A percentile compares a stretch with the other conserved stretches of the same genome.
These are phyloP conservation scores for Entosphenus tridentatus DNA, from an alignment of 2,113 vertebrate species.

Conservation along the genomic window DNA sequence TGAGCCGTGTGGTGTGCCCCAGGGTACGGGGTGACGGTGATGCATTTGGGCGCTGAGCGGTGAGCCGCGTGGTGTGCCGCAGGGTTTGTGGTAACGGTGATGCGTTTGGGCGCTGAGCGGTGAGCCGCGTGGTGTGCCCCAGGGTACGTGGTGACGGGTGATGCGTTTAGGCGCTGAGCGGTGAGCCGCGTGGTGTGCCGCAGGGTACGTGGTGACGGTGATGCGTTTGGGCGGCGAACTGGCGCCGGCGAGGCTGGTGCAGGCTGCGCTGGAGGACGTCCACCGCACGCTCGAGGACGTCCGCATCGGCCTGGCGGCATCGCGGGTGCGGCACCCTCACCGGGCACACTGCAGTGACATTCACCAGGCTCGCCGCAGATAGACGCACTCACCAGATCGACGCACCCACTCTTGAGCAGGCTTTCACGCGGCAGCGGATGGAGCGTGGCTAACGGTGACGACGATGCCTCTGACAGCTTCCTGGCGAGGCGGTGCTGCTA, in stretches of 20 bases:
- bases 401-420: too few species aligned
- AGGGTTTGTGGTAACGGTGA: conserved; percentile 48
- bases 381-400: too few species aligned
- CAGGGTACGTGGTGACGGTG: conserved; percentile 46
- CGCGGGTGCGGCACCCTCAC: conserved; percentile 24
- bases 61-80: background rate
- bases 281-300: conserved; percentile 35
- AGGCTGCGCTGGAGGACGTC: conserved; percentile 35
- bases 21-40: too few species aligned
- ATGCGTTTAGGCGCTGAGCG: conserved; percentile 26
- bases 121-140: background rate
- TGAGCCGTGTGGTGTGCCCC: background rate
- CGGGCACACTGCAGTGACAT: too few species aligned
- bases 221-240: conserved; percentile 25
- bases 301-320: conserved; percentile 17
- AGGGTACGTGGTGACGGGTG: too few species aligned
- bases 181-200: background rate
- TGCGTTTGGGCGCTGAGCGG: conserved; percentile 23
- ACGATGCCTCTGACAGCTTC: too few species aligned
- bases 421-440: too few species aligned
- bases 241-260: conserved; percentile 21
- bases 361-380: too few species aligned
- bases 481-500: too few species aligned
- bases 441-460: too few species aligned
- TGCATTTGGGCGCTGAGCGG: too few species aligned